phyloP scores from a whole-genome alignment of 2,888 invertebrate species.

The Leucophenga maculata region DNA sequence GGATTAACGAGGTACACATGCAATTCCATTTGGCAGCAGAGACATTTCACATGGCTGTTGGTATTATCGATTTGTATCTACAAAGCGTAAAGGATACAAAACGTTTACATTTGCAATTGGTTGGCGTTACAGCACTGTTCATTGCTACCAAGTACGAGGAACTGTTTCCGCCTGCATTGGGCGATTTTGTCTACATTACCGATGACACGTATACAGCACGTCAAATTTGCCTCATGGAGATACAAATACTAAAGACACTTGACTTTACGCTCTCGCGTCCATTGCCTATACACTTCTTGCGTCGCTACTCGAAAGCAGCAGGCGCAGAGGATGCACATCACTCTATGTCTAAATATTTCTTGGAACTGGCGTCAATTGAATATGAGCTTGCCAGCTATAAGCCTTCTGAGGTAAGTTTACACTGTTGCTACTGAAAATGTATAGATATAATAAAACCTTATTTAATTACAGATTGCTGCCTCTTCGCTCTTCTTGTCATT shows the following conservation, averaged over 20 bases:
- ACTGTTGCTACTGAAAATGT: neutral
- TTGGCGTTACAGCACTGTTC: constrained; percentile 91
- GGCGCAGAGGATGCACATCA: constrained; percentile 79
- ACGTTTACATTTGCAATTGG: constrained; percentile 85
- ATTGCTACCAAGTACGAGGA: constrained; percentile 97
- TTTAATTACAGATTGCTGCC: constrained; percentile 65
- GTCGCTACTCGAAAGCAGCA: constrained; percentile 81
- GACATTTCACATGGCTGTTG: constrained; percentile 90
- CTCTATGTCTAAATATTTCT: constrained; percentile 90
- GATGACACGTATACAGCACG: constrained; percentile 87
- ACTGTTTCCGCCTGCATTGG: constrained; percentile 88
- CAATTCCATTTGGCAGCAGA: constrained; percentile 90
- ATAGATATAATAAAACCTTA: neutral
- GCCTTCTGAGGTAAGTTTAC: constrained; percentile 88
- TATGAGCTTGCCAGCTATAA: constrained; percentile 83
- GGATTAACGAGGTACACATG: constrained; percentile 92
- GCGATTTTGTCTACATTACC: constrained; percentile 92
- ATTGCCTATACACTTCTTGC: constrained; percentile 88
- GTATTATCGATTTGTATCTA: constrained; percentile 91
- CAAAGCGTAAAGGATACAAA: constrained; percentile 76
- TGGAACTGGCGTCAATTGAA: constrained; percentile 87
- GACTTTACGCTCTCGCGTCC: constrained; percentile 89
- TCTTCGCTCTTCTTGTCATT: constrained; percentile 69
- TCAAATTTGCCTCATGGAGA: constrained; percentile 89
- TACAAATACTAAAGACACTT: constrained; percentile 81